phyloP scores from a whole-genome alignment of 2,113 vertebrate genomes.

The Nesogale talazaci region DNA sequence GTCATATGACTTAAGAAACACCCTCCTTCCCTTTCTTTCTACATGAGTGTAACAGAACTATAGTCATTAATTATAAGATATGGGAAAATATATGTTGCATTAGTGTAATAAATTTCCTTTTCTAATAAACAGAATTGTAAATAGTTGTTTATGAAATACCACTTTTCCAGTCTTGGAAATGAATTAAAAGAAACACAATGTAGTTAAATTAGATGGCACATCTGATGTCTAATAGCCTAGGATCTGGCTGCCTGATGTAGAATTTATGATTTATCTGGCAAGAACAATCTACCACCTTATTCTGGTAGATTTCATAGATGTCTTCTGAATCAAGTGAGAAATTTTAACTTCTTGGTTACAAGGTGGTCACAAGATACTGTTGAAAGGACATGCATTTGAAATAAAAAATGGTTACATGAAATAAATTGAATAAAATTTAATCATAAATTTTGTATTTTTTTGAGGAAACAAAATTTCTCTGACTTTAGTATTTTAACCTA shows the following conservation, averaged over 20 bases:
- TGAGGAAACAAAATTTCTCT: background rate
- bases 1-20: background rate
- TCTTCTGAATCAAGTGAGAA: background rate
- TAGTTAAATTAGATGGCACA: background rate
- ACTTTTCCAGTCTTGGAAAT: background rate
- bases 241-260: background rate
- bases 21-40: background rate
- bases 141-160: background rate
- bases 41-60: background rate
- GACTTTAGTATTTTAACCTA: background rate
- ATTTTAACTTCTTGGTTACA: background rate
- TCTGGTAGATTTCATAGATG: background rate
- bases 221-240: background rate
- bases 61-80: background rate
- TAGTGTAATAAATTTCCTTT: background rate
- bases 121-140: too few species aligned
- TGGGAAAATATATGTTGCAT: background rate
- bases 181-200: constrained; percentile 21
- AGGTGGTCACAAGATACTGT: background rate
- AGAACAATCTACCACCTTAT: background rate
- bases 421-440: background rate
- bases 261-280: background rate
- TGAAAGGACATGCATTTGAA: background rate
- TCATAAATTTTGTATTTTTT: background rate
- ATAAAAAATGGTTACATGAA: background rate